Percentiles rank a stretch among this genome's conserved stretches.
Evolutionary conservation across 2,797 vertebrate species (phyloP).

Genomic region (Erpetoichthys calabaricus): DNA sequence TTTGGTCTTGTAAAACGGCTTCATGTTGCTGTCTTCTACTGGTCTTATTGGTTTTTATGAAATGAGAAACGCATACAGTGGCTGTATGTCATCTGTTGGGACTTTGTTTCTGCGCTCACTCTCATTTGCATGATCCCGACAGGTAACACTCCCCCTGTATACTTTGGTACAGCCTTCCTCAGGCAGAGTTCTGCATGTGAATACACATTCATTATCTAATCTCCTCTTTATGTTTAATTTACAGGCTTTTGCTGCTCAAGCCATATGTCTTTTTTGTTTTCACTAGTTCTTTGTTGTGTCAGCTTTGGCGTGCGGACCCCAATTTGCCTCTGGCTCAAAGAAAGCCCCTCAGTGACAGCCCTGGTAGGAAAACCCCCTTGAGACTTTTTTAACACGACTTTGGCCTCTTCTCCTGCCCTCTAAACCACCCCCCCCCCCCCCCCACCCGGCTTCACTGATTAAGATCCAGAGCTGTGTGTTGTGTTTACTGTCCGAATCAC

Average conservation of each 20-base stretch:
- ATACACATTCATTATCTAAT: conserved; percentile 77
- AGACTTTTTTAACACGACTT: conserved; percentile 1
- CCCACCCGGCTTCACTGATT: conserved; percentile 10
- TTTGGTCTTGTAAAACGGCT: too few species aligned
- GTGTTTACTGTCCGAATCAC: conserved; percentile 3
- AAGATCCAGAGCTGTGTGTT: conserved; percentile 13
- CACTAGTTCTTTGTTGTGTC: conserved; percentile 29
- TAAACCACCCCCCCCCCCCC: conserved; percentile 11
- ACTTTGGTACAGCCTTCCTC: conserved; percentile 33
- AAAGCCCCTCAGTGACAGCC: conserved; percentile 10
- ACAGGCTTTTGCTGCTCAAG: conserved; percentile 60
- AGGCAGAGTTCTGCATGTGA: conserved; percentile 45
- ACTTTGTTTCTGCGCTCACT: too few species aligned
- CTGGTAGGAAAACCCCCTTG: conserved; percentile 9
- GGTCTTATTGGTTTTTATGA: too few species aligned
- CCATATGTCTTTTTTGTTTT: conserved; percentile 72
- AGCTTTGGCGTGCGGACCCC: conserved; percentile 17
- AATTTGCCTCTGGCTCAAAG: conserved; percentile 6
- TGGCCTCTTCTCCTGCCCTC: conserved; percentile 6
- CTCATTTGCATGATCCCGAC: too few species aligned
- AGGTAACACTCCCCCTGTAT: too few species aligned
- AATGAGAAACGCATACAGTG: too few species aligned
- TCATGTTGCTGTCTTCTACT: too few species aligned
- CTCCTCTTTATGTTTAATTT: conserved; percentile 79
- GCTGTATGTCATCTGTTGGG: too few species aligned